A percentile compares a stretch with the other conserved stretches of the same genome.
Conservation (phyloP, 1,140 invertebrate species). For the Conus betulinus region DNA sequence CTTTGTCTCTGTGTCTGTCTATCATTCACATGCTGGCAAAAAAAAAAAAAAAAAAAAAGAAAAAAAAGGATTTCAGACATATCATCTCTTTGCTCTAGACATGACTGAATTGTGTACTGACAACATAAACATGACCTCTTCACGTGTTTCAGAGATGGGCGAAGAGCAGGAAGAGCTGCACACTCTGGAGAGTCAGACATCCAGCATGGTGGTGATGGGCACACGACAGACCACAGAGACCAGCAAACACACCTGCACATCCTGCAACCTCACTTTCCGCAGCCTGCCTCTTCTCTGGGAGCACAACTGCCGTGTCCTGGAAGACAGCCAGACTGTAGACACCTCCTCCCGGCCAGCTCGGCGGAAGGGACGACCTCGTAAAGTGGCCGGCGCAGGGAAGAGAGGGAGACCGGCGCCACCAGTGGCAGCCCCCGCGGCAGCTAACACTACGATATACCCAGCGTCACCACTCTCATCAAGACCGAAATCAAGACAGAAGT, state of each 20-base stretch:
- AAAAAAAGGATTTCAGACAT: too few relatives aligned
- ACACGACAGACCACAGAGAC: neutral
- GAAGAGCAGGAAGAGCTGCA: neutral
- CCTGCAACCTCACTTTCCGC: conserved; percentile 30
- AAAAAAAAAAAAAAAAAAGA: too few relatives aligned
- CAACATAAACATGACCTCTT: too few relatives aligned
- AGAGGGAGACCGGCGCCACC: conserved; percentile 10
- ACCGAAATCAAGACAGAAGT: conserved; percentile 13
- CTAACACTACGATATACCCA: neutral
- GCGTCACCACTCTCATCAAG: conserved; percentile 3
- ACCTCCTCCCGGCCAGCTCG: conserved; percentile 25
- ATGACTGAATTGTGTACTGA: too few relatives aligned
- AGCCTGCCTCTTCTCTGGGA: conserved; percentile 35
- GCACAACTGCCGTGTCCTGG: conserved; percentile 37
- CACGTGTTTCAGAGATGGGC: neutral
- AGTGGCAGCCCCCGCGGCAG: neutral
- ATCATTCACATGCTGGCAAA: too few relatives aligned
- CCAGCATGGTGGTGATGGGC: too few relatives aligned
- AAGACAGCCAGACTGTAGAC: conserved; percentile 10
- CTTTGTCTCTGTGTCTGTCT: too few relatives aligned
- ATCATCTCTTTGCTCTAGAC: too few relatives aligned
- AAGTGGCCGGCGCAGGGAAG: conserved; percentile 20
- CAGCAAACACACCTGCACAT: conserved; percentile 26
- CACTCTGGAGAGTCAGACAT: neutral
- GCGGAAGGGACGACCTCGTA: conserved; percentile 43